These are phyloP conservation scores for Acanthaster planci DNA, from an alignment of 35 echinoderm and acorn worm genomes.

Conservation along the genomic window DNA sequence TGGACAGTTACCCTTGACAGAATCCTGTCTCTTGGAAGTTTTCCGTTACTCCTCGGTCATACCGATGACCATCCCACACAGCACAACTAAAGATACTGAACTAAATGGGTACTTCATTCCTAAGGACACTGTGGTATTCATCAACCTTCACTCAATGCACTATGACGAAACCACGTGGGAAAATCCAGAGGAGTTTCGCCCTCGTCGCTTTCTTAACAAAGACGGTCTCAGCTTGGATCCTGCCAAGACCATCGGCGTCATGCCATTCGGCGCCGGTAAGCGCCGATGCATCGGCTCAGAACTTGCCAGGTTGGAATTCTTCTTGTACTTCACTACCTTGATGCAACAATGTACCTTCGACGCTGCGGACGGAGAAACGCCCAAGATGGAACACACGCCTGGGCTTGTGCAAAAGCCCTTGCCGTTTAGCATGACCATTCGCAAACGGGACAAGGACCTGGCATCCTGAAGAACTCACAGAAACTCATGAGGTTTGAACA, in stretches of 20 bases:
- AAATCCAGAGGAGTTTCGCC: slow-evolving; percentile 65
- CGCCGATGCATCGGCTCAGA: slow-evolving; percentile 63
- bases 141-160: slow-evolving; percentile 73
- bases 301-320: slow-evolving; percentile 55
- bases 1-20: slow-evolving; percentile 47
- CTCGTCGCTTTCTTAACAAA: slow-evolving; percentile 55
- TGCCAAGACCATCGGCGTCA: slow-evolving; percentile 34
- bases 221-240: slow-evolving; percentile 64
- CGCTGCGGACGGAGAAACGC: slow-evolving; percentile 7
- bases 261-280: slow-evolving; percentile 59
- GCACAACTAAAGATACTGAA: slow-evolving; percentile 59
- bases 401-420: background rate
- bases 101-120: slow-evolving; percentile 74
- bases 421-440: slow-evolving; percentile 6
- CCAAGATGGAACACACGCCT: background rate
- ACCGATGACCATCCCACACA: slow-evolving; percentile 67
- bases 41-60: slow-evolving; percentile 53
- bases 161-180: slow-evolving; percentile 51
- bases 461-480: background rate
- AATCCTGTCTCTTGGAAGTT: slow-evolving; percentile 69
- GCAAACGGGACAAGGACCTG: slow-evolving; percentile 4
- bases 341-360: slow-evolving; percentile 61
- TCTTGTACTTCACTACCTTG: slow-evolving; percentile 59
- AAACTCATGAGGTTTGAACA: too few species aligned
- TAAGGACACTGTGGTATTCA: slow-evolving; percentile 70